Percentiles rank a stretch among this genome's conserved stretches.
These are phyloP conservation scores for Drosophila pruinosa DNA, from an alignment of 1,140 invertebrate species.

Conservation along the genomic window DNA sequence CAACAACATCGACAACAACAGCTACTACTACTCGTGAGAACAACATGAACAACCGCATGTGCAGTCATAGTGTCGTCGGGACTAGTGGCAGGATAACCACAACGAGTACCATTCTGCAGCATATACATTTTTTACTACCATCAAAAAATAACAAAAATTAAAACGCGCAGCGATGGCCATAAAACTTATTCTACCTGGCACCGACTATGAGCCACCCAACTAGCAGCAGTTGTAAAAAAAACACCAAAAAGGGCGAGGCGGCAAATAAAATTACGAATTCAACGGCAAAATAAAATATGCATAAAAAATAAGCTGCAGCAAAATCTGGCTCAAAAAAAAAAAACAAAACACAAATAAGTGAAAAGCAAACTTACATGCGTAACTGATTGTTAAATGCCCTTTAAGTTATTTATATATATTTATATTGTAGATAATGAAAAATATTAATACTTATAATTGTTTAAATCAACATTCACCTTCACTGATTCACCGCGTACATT, in stretches of 20 bases:
- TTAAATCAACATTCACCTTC: neutral
- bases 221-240: constrained; percentile 34
- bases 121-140: neutral
- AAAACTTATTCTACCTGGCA: constrained; percentile 63
- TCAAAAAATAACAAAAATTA: constrained; percentile 1
- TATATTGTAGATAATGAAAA: neutral
- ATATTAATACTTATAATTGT: neutral
- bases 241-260: constrained; percentile 41
- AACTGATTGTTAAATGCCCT: constrained; percentile 8
- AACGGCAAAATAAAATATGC: constrained; percentile 80
- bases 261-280: constrained; percentile 79
- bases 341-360: constrained; percentile 6
- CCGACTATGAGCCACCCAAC: constrained; percentile 39
- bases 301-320: constrained; percentile 78
- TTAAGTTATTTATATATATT: neutral
- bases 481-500: neutral
- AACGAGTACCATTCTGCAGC: neutral
- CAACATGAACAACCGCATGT: constrained; percentile 45
- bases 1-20: constrained; percentile 26
- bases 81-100: constrained; percentile 28
- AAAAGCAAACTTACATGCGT: neutral
- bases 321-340: constrained; percentile 46
- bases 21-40: constrained; percentile 13
- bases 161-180: constrained; percentile 55
- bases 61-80: constrained; percentile 65